These are phyloP conservation scores for Ornithorhynchus anatinus DNA, from an alignment of 2,113 vertebrate genomes.

Conservation along the genomic window DNA sequence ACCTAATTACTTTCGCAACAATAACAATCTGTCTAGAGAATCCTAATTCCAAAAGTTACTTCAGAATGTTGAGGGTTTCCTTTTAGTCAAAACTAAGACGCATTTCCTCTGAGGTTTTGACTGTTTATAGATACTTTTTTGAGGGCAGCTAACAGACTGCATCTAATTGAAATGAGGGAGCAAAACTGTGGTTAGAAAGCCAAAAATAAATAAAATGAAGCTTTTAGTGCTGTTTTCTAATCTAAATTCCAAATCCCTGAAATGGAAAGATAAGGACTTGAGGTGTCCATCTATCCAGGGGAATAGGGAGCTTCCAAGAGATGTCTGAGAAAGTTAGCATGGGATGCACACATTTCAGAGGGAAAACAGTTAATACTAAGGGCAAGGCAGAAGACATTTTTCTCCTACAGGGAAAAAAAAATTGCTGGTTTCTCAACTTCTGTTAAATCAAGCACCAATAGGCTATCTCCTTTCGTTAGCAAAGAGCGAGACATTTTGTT, in stretches of 20 bases:
- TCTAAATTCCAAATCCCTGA: not conserved
- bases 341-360: constrained; percentile 7
- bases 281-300: not conserved
- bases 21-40: no score
- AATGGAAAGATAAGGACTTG: not conserved
- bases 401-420: no score
- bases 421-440: no score
- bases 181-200: constrained; percentile 11
- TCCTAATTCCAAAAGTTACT: not conserved
- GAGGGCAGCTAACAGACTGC: not conserved
- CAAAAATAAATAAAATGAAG: constrained; percentile 24
- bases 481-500: constrained; percentile 14
- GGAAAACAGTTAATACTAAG: not conserved
- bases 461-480: not conserved
- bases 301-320: no score
- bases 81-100: not conserved
- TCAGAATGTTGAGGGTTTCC: not conserved
- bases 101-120: constrained; percentile 8
- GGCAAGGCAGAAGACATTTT: no score
- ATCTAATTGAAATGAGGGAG: constrained; percentile 28
- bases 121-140: not conserved
- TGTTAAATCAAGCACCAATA: no score
- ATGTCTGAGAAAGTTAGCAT: no score
- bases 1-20: no score
- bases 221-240: constrained; percentile 16